A percentile compares a stretch with the other conserved stretches of the same genome.
These are phyloP conservation scores for Leptobrachium leishanense DNA, from an alignment of 2,113 vertebrate species.

Conservation along the genomic window DNA sequence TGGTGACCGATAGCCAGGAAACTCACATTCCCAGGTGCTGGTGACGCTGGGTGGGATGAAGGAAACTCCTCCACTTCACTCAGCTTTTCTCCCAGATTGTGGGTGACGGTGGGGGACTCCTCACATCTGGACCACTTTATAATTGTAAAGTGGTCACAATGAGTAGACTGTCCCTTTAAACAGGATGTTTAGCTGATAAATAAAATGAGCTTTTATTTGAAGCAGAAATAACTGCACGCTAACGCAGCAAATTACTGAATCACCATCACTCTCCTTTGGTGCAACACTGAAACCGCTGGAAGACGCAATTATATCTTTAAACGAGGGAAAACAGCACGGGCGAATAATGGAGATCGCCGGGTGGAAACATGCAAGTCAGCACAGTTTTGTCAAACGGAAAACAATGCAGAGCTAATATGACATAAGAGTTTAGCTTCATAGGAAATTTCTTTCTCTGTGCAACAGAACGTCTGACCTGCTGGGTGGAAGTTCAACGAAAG, in stretches of 20 bases:
- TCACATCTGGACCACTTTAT: no score
- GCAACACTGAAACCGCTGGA: background rate
- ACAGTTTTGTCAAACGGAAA: background rate
- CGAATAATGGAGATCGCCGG: background rate
- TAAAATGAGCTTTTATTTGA: background rate
- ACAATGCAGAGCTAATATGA: background rate
- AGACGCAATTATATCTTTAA: background rate
- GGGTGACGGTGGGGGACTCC: no score
- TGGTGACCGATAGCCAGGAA: no score
- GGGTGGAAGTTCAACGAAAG: conserved; percentile 16
- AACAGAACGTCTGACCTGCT: conserved; percentile 1
- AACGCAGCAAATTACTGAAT: background rate
- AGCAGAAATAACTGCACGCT: background rate
- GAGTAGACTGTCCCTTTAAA: background rate
- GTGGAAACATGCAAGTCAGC: background rate
- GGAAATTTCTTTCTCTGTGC: conserved; percentile 5
- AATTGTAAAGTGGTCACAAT: no score
- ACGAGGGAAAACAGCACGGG: background rate
- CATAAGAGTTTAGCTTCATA: background rate
- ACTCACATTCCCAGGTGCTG: no score
- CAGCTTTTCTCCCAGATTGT: no score
- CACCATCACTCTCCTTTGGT: background rate
- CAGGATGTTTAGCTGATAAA: background rate
- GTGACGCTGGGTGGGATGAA: no score
- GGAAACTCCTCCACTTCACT: no score